These are phyloP conservation scores for Typhlomys cinereus DNA, from an alignment of 2,113 vertebrate genomes.

Conservation along the genomic window DNA sequence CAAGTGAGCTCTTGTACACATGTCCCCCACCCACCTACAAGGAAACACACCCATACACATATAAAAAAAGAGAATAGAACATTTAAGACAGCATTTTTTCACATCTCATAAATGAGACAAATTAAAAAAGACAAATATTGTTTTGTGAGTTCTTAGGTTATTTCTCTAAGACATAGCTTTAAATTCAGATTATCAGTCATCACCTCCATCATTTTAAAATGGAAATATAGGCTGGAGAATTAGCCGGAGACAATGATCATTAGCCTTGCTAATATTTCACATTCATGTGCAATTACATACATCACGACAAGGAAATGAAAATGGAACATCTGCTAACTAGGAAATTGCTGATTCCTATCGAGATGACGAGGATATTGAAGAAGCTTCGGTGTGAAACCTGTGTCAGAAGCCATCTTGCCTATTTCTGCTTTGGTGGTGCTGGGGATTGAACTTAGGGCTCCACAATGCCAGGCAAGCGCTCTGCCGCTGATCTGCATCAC, in stretches of 20 bases:
- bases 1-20: too few species aligned
- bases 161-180: neutral
- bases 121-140: constrained; percentile 16
- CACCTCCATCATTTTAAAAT: neutral
- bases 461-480: too few species aligned
- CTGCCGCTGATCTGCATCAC: too few species aligned
- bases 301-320: constrained; percentile 57
- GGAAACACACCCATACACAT: too few species aligned
- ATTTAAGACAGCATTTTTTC: neutral
- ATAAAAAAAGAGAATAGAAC: neutral
- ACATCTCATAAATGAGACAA: constrained; percentile 10
- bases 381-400: constrained; percentile 39
- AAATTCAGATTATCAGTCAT: neutral
- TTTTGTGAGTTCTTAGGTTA: neutral
- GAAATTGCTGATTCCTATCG: constrained; percentile 51
- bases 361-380: constrained; percentile 31
- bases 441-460: too few species aligned
- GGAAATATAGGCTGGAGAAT: constrained; percentile 46
- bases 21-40: too few species aligned
- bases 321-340: constrained; percentile 46
- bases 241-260: constrained; percentile 24
- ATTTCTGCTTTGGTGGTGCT: too few species aligned
- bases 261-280: constrained; percentile 53
- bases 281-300: constrained; percentile 45
- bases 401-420: constrained; percentile 1